Evolutionary conservation across 2,888 invertebrate genomes (phyloP).

Genomic region (Rhamnusium bicolor): DNA sequence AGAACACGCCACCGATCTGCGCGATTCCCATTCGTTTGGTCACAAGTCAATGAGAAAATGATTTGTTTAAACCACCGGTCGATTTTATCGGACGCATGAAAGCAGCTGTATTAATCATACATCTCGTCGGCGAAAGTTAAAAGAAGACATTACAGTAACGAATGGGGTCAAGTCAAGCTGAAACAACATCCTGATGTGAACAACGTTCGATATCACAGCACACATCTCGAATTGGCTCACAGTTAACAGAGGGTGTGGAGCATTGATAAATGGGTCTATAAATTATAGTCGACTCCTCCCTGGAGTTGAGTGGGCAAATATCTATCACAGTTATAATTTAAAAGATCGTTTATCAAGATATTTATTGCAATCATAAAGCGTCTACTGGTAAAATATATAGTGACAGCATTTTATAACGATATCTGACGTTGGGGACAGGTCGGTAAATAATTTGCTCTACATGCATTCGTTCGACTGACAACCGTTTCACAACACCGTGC

Average conservation of each 20-base stretch:
- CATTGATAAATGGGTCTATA: slow-evolving; percentile 72
- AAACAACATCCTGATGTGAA: slow-evolving; percentile 70
- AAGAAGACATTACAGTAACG: slow-evolving; percentile 71
- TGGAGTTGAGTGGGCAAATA: slow-evolving; percentile 72
- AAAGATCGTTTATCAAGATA: slow-evolving; percentile 72
- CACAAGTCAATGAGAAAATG: slow-evolving; percentile 42
- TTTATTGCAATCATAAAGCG: slow-evolving; percentile 71
- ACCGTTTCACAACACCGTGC: slow-evolving; percentile 43
- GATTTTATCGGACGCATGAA: slow-evolving; percentile 47
- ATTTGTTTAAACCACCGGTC: slow-evolving; percentile 44
- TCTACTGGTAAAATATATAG: slow-evolving; percentile 49
- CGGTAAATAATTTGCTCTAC: slow-evolving; percentile 55
- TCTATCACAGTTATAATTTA: slow-evolving; percentile 72
- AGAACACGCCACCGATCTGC: slow-evolving; percentile 34
- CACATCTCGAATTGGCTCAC: slow-evolving; percentile 76
- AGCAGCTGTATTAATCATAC: slow-evolving; percentile 64
- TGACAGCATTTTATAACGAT: slow-evolving; percentile 60
- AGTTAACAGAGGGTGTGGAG: slow-evolving; percentile 72
- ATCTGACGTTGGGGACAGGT: slow-evolving; percentile 54
- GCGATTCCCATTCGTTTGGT: slow-evolving; percentile 21
- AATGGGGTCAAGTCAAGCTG: slow-evolving; percentile 71
- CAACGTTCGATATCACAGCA: slow-evolving; percentile 68
- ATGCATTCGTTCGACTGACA: slow-evolving; percentile 43
- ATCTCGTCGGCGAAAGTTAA: slow-evolving; percentile 68
- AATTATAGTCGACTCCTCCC: slow-evolving; percentile 71